Percentiles rank a stretch among this genome's conserved stretches.
Evolutionary conservation across 2,113 vertebrate species (phyloP).

Genomic region (Rhinogobius similis): DNA sequence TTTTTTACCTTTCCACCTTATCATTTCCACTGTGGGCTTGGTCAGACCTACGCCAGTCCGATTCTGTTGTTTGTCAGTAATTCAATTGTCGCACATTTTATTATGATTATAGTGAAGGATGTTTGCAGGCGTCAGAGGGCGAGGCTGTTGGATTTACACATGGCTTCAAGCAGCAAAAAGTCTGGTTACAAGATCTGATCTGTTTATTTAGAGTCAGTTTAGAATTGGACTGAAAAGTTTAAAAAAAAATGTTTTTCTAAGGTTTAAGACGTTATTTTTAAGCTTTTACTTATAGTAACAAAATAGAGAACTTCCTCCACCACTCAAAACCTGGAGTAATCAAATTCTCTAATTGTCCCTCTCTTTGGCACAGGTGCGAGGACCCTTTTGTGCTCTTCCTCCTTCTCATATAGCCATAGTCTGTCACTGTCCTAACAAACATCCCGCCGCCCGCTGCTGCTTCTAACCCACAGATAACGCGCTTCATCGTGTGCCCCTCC

Average conservation of each 20-base stretch:
- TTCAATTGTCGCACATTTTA: constrained; percentile 40
- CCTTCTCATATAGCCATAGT: constrained; percentile 68
- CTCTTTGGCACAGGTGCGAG: constrained; percentile 73
- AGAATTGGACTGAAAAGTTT: too few relatives aligned
- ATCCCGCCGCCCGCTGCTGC: constrained; percentile 11
- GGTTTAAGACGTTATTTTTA: too few relatives aligned
- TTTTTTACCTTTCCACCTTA: constrained; percentile 11
- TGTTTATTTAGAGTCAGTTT: too few relatives aligned
- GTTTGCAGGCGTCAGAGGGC: constrained; percentile 19
- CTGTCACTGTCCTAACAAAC: constrained; percentile 8
- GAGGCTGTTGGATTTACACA: constrained; percentile 2
- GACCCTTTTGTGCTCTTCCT: constrained; percentile 75
- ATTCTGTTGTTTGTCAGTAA: constrained; percentile 21
- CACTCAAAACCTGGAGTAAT: too few relatives aligned
- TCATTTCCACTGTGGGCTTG: constrained; percentile 19
- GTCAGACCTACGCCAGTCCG: constrained; percentile 21
- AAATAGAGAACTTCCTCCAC: too few relatives aligned
- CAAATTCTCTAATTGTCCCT: constrained; percentile 56
- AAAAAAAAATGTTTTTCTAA: too few relatives aligned
- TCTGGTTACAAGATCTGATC: neutral
- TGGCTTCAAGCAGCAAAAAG: constrained; percentile 7
- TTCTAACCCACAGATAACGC: constrained; percentile 30
- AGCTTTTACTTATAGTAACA: too few relatives aligned
- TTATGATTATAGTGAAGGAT: constrained; percentile 28
- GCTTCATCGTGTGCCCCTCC: constrained; percentile 19